Evolutionary conservation across 2,797 vertebrate genomes (phyloP), one percentile per base, ranked within the genome.

Genomic region (Bradypodion ventrale): DNA sequence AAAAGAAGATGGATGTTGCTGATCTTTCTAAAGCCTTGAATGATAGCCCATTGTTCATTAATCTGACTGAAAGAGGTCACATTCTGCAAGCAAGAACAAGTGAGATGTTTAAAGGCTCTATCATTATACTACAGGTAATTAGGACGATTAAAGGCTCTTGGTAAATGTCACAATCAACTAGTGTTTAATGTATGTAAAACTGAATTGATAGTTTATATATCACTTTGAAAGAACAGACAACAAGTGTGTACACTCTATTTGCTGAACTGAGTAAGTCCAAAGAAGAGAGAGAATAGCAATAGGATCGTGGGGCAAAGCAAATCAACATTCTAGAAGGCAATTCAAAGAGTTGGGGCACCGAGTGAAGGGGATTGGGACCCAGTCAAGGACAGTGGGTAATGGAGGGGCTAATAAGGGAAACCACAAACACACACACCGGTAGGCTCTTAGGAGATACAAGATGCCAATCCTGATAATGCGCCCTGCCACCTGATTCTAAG

Each of bases 61-160:
- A 80, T 63, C 42, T 80, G 44, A 84, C 78, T 81, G 72, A 52
- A 89, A 79, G 83, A 89, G 86, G 87, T 89, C 37, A 89, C 65
- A 92, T 82, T 84, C 79, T 87, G 66, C 75, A 88, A 88, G 84
- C n/a, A n/a, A 40, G 60, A 77, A 23, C 75, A 70, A 91, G 69
- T 81, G 76, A 90, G 80, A 89, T 90, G 72, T 88, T 91, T 84
- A 87, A 89, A 89, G 82, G 44, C 85, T 91, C 89, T 82, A 87
- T 62, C 80, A 40, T 87, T 87, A 86, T 88, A 72, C 78, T 83
- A 59, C 1, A 3, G 80, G 76, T 78, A 84, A 83, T 85, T 89
- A 73, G 23, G 86, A 87, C 76, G 86, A 87, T 89, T 93, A 88
- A 89, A 91, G 90, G 19, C 68, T 89, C 85, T 73, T 72, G 80